These are phyloP conservation scores for Gallinago jamesoni DNA, from an alignment of 2,113 vertebrate species.

Conservation along the genomic window DNA sequence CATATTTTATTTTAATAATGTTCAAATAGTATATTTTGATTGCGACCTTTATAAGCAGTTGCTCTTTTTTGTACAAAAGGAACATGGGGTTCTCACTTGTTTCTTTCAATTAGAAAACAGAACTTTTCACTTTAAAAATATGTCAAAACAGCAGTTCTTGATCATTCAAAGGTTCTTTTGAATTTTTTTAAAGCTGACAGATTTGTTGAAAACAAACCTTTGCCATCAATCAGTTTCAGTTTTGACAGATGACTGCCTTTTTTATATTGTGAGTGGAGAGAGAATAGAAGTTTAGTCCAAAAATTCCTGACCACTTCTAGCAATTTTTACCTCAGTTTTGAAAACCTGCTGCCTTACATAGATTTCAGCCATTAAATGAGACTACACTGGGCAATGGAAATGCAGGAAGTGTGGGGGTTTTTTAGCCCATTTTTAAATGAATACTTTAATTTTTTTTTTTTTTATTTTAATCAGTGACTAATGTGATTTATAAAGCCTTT, in stretches of 20 bases:
- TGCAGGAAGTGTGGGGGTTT: not conserved
- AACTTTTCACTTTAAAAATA: constrained; percentile 32
- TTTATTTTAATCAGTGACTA: not conserved
- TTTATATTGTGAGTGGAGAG: not conserved
- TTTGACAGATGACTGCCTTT: not conserved
- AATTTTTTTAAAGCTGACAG: not conserved
- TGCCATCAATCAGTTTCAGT: not conserved
- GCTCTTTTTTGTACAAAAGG: constrained; percentile 24
- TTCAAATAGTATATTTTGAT: constrained; percentile 45
- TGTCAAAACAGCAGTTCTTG: constrained; percentile 25
- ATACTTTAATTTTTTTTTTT: not conserved
- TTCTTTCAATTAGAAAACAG: constrained; percentile 51
- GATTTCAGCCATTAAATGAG: not conserved
- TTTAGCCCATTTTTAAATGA: not conserved
- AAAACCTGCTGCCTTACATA: not conserved
- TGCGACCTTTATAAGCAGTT: constrained; percentile 23
- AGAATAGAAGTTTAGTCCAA: not conserved
- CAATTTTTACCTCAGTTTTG: not conserved
- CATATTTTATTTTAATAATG: constrained; percentile 69
- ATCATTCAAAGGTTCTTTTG: not conserved
- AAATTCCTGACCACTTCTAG: not conserved
- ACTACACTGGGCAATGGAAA: not conserved
- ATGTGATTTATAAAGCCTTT: constrained; percentile 18
- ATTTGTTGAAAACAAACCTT: not conserved
- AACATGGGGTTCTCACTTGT: not conserved